A percentile compares a stretch with the other conserved stretches of the same genome.
These are phyloP conservation scores for Progne subis DNA, from an alignment of 2,113 vertebrate genomes.

Conservation along the genomic window DNA sequence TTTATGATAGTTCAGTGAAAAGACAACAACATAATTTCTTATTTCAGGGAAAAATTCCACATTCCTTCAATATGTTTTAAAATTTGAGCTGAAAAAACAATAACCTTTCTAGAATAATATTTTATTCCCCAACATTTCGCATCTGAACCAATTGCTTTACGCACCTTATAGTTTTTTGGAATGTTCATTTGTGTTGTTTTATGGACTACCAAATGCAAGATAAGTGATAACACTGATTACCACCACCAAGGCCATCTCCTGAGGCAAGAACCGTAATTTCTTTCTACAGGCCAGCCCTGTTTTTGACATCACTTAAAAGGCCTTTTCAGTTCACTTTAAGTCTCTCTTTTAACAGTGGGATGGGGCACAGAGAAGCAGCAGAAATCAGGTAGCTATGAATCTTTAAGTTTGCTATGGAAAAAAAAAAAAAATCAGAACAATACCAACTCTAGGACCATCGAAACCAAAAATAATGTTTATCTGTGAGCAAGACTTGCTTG, in stretches of 20 bases:
- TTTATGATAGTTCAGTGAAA: neutral
- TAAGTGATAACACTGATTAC: rapidly evolving
- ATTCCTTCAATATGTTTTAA: neutral
- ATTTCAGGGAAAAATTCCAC: neutral
- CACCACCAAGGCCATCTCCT: neutral
- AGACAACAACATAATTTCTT: neutral
- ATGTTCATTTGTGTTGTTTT: neutral
- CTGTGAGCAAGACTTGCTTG: neutral
- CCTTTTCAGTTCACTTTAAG: neutral
- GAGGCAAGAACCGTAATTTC: neutral
- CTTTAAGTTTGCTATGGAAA: neutral
- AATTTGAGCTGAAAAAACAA: neutral
- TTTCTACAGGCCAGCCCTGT: neutral
- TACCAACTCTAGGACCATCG: neutral
- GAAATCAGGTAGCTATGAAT: neutral
- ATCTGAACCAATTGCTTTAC: neutral
- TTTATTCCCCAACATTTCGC: neutral
- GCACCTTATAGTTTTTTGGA: neutral
- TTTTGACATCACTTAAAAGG: neutral
- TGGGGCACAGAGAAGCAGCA: neutral
- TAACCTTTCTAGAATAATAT: neutral
- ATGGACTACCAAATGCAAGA: neutral
- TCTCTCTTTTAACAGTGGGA: neutral
- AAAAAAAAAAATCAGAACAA: neutral
- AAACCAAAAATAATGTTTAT: neutral